Base-by-base conservation (phyloP, 2,797 vertebrate species). In the Bryconaethiops microstoma region DNA sequence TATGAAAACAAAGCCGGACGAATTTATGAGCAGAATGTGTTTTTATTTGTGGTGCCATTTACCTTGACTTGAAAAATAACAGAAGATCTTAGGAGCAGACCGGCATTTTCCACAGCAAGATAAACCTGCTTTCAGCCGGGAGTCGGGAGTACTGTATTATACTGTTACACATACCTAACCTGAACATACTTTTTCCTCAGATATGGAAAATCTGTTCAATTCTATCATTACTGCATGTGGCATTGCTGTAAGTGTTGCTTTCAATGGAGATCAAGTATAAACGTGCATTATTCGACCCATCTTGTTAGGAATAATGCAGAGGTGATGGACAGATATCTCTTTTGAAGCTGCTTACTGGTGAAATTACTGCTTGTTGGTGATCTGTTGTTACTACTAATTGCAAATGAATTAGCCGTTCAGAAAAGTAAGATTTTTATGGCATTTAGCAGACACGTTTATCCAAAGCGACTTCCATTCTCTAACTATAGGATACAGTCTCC, bases 1-100 rank as follows among this genome's bases (percentile, higher is more conserved):
- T 21, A 40, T 55, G 40, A 64, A 68, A 81, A 83, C 70, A 71
- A 78, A 74, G 70, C 59, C 17, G 55, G 39, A 35, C 50, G 25
- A 62, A 79, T 79, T 77, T 69, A 74, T 71, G 45, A 65, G 73
- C 39, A n/a, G 35, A 76, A 76, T 82, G 69, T 73, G 77, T 50
- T 73, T 69, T 54, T 74, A 62, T 74, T 83, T 85, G 62, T 79
- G 70, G 67, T 60, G 57, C 73, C 67, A 55, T 25, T 67, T 64
- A 70, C 57, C 60, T 79, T 60, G 74, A 35, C 73, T 48, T 40
- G 62, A 79, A 78, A 81, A 74, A 60, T 25, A 77, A 21, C 4
- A 29, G 62, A 62, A 21, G 16, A 23, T 40, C 13, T 45, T 19
- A 23, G 57, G 21, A 29, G 50, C 19, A 62, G 50, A 69, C 50